phyloP scores from a whole-genome alignment of 2,888 invertebrate species.

The Mesorhabditis spiculigera region DNA sequence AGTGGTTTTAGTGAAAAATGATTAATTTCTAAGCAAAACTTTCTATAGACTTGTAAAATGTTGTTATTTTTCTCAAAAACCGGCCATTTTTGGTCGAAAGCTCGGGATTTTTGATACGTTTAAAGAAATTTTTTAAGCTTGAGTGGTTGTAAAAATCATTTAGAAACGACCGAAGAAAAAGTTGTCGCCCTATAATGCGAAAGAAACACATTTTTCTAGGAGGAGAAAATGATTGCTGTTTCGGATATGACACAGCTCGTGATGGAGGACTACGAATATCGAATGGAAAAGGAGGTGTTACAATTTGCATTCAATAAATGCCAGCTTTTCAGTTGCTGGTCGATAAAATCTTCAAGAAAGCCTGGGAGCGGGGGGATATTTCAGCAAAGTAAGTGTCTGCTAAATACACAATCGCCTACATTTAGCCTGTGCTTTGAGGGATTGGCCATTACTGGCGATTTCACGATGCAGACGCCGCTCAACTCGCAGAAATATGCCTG shows the following conservation, averaged over 20 bases:
- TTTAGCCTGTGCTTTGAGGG: conserved; percentile 2
- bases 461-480: background rate
- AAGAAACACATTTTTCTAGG: background rate
- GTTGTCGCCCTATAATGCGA: too few species aligned
- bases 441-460: background rate
- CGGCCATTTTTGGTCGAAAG: too few species aligned
- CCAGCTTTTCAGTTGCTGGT: background rate
- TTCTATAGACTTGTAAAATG: too few species aligned
- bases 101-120: too few species aligned
- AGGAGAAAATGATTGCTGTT: background rate
- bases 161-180: too few species aligned
- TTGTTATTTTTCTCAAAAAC: too few species aligned
- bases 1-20: too few species aligned
- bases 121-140: too few species aligned
- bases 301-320: background rate
- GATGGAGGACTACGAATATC: background rate
- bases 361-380: conserved; percentile 2
- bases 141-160: too few species aligned
- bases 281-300: conserved; percentile 1
- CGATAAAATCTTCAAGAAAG: conserved; percentile 4
- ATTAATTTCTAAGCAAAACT: too few species aligned
- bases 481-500: background rate
- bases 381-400: background rate
- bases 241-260: background rate
- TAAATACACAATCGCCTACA: background rate